Conservation (phyloP, 2,113 vertebrate genomes). For the Nipponia nippon region DNA sequence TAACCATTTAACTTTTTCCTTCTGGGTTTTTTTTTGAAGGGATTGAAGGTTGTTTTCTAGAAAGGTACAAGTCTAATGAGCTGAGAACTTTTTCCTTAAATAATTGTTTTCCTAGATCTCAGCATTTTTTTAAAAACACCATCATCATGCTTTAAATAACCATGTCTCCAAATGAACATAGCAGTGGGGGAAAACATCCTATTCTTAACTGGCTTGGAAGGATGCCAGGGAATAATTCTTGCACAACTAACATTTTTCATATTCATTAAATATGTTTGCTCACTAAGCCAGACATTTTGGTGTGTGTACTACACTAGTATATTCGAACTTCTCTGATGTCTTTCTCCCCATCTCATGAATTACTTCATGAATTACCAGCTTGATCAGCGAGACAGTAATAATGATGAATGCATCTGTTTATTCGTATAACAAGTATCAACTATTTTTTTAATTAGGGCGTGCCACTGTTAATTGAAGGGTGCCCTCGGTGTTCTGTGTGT, state of each 20-base stretch:
- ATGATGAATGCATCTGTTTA: background rate
- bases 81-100: conserved; percentile 23
- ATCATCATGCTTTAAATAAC: background rate
- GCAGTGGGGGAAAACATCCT: conserved; percentile 4
- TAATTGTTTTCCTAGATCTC: conserved; percentile 3
- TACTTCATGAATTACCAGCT: background rate
- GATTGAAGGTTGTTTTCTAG: background rate
- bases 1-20: background rate
- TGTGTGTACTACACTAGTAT: background rate
- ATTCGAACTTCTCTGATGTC: background rate
- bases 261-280: background rate
- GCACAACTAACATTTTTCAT: background rate
- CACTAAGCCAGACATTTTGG: background rate
- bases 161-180: background rate
- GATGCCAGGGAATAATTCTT: background rate
- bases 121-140: background rate
- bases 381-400: background rate
- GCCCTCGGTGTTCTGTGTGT: background rate
- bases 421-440: background rate
- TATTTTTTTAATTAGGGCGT: background rate
- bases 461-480: background rate
- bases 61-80: background rate
- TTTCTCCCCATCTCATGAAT: background rate
- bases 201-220: background rate
- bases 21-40: background rate